These are phyloP conservation scores for Caprella mutica DNA, from an alignment of 2,888 invertebrate genomes.

Conservation along the genomic window DNA sequence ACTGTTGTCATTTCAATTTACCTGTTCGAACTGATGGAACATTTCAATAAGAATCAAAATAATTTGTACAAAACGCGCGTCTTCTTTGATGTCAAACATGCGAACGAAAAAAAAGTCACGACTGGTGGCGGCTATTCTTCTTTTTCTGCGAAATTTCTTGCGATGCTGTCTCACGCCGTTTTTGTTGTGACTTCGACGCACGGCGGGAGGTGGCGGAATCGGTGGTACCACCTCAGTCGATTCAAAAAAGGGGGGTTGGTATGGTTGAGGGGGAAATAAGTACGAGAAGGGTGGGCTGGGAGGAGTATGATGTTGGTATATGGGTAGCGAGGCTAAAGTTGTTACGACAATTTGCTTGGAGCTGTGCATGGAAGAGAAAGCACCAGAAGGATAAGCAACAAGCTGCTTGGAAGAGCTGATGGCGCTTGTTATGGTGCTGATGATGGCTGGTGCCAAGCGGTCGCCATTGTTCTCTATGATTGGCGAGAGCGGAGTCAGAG, in stretches of 20 bases:
- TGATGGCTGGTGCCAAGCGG: background rate
- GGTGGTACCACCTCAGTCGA: background rate
- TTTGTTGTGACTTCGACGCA: too few relatives aligned
- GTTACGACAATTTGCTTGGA: too few relatives aligned
- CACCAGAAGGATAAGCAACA: background rate
- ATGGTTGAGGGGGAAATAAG: background rate
- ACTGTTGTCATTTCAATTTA: conserved; percentile 5
- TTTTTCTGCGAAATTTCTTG: conserved; percentile 3
- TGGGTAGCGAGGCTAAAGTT: too few relatives aligned
- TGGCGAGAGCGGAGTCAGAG: conserved; percentile 7
- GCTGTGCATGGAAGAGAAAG: background rate
- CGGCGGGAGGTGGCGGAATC: too few relatives aligned
- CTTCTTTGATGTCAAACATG: conserved; percentile 22
- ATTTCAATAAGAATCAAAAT: conserved; percentile 25
- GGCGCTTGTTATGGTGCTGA: conserved; percentile 6
- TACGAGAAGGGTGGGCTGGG: too few relatives aligned
- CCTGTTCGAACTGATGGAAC: conserved; percentile 25
- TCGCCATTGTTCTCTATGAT: conserved; percentile 8
- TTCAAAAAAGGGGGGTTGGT: background rate
- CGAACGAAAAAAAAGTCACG: conserved; percentile 11
- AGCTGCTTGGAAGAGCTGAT: conserved; percentile 2
- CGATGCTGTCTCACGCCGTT: background rate
- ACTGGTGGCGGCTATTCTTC: background rate
- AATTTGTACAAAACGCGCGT: conserved; percentile 28
- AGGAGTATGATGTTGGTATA: too few relatives aligned